Evolutionary conservation across 2,888 invertebrate genomes (phyloP), one percentile per base, ranked within the genome.

Genomic region (Stenodera caucasica): DNA sequence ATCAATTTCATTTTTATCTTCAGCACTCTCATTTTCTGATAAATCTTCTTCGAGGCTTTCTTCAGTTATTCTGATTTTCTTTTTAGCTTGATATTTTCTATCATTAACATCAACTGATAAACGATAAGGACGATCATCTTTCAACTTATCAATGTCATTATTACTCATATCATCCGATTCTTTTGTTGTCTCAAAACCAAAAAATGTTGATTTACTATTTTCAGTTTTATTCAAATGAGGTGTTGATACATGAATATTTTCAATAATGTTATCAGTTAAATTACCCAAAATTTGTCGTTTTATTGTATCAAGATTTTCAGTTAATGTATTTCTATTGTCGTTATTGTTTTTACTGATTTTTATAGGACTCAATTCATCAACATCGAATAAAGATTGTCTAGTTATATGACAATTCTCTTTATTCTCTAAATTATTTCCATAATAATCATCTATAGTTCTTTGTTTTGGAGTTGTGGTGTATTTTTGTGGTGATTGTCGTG

Each of bases 311-410:
- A 29, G 12, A 26, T 29, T 15, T 5, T 32, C 14, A 3, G 21
- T 50, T 11, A 15, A 12, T 23, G 14, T 23, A 45, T 11, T 32
- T 15, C 45, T 2, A 14, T 33, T 15, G 7, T 18, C 11, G 4
- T 11, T 15, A 33, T 18, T 5, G 3, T 40, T 9, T 11, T 21
- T 15, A 33, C n/a, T 5, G 40, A 29, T 33, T 60, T 70, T 67
- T n/a, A 68, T 55, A 4, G 68, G 67, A 33, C 68, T 69, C 6
- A 68, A 59, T 21, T 63, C 57, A 18, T 65, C 63, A 4, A 56
- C 37, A 54, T 71, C 69, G 57, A 68, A 71, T 15, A 71, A 52
- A 35, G 64, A 69, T 14, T 23, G 33, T 9, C 52, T 29, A 0
- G 37, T 23, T 14, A 29, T 37, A 23, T 53, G 21, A 49, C 35